A percentile compares a stretch with the other conserved stretches of the same genome.
Conservation (phyloP, 2,888 invertebrate species). For the Branchipolynoe longqiensis region DNA sequence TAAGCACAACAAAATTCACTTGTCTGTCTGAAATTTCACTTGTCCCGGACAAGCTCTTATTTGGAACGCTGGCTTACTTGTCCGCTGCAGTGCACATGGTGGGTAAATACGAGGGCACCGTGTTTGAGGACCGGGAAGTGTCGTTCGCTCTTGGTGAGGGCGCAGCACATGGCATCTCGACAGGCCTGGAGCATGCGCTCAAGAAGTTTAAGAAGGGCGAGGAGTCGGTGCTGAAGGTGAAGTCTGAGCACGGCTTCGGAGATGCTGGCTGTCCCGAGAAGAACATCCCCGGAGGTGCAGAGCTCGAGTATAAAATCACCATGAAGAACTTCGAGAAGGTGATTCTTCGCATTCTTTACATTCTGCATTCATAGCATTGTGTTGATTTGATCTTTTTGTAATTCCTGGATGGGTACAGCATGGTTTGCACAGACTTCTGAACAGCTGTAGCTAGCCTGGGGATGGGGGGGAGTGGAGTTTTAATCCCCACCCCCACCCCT, state of each 20-base stretch:
- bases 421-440: neutral
- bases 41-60: too few species aligned
- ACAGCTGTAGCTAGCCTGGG: too few species aligned
- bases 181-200: slow-evolving; percentile 84
- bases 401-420: neutral
- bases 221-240: slow-evolving; percentile 85
- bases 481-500: too few species aligned
- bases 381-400: neutral
- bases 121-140: slow-evolving; percentile 91
- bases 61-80: too few species aligned
- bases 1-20: too few species aligned
- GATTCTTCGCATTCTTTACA: too few species aligned
- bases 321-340: slow-evolving; percentile 92
- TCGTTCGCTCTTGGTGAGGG: slow-evolving; percentile 94
- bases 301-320: slow-evolving; percentile 87
- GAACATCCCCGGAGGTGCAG: slow-evolving; percentile 89
- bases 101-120: slow-evolving; percentile 86
- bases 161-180: slow-evolving; percentile 87
- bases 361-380: too few species aligned
- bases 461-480: too few species aligned
- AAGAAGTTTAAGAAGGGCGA: slow-evolving; percentile 91
- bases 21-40: too few species aligned
- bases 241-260: slow-evolving; percentile 91
- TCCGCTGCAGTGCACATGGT: slow-evolving; percentile 89
- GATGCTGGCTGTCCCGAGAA: slow-evolving; percentile 86